Percentiles rank a stretch among this genome's conserved stretches.
phyloP scores from a whole-genome alignment of 2,113 vertebrate species.

The Psittacara wagleri region DNA sequence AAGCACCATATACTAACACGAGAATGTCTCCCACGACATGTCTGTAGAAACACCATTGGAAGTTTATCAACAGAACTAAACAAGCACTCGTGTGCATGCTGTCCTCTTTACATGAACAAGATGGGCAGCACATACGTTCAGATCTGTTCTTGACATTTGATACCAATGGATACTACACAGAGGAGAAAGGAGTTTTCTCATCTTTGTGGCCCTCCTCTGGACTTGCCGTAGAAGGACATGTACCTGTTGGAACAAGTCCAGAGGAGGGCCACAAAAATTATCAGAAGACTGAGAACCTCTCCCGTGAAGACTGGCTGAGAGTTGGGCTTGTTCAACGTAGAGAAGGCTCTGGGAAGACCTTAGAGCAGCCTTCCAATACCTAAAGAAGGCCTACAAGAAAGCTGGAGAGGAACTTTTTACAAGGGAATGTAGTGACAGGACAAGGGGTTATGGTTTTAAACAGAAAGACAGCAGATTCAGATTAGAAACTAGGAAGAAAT shows the following conservation, averaged over 20 bases:
- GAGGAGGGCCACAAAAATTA: background rate
- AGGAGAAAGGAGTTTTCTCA: background rate
- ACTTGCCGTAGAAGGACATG: background rate
- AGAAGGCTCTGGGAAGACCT: background rate
- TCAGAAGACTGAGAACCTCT: background rate
- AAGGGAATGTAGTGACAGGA: background rate
- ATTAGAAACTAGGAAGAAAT: background rate
- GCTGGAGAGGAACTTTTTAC: background rate
- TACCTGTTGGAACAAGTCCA: background rate
- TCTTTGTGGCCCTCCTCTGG: background rate
- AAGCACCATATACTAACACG: background rate
- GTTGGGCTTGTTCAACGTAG: background rate
- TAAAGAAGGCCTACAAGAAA: background rate
- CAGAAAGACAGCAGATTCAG: background rate
- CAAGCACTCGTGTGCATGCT: background rate
- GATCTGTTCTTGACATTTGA: background rate
- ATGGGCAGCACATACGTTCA: rapidly evolving
- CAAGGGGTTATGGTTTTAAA: background rate
- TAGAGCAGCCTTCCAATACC: background rate
- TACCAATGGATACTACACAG: background rate
- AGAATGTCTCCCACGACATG: background rate
- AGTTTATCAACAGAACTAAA: background rate
- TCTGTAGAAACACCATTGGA: background rate
- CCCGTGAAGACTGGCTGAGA: background rate
- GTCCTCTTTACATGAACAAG: background rate